Conservation (phyloP, 2,797 vertebrate genomes). For the Pristis pectinata region DNA sequence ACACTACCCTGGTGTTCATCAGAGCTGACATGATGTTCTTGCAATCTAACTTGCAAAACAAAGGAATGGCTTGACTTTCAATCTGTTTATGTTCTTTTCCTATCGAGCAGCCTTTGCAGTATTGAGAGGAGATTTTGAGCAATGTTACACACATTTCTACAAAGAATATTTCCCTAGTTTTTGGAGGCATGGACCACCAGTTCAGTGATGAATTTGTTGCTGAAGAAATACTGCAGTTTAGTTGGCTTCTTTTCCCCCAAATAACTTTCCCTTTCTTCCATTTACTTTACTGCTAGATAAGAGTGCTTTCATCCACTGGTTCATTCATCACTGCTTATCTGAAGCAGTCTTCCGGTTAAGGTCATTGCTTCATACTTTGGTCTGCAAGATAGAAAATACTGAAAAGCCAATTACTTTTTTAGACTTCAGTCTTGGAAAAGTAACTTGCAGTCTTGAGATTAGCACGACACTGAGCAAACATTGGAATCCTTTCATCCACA, state of each 20-base stretch:
- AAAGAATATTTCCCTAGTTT: not conserved
- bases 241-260: not conserved
- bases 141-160: not conserved
- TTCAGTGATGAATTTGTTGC: not conserved
- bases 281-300: not conserved
- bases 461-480: not conserved
- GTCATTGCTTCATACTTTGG: slow-evolving; percentile 3
- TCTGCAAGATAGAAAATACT: not conserved
- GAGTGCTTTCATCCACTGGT: not conserved
- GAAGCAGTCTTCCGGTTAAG: not conserved
- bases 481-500: not conserved
- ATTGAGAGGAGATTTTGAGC: not conserved
- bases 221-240: slow-evolving; percentile 27
- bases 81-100: not conserved
- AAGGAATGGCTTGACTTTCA: not conserved
- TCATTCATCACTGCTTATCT: slow-evolving; percentile 34
- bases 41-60: not conserved
- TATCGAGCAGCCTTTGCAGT: not conserved
- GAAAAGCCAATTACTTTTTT: slow-evolving; percentile 6
- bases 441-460: not conserved
- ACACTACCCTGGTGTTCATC: not conserved
- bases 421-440: not conserved
- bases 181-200: not conserved
- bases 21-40: not conserved
- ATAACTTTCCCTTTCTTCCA: not conserved